Conservation (phyloP, 2,888 invertebrate genomes). For the Nephrotoma guestfalica region DNA sequence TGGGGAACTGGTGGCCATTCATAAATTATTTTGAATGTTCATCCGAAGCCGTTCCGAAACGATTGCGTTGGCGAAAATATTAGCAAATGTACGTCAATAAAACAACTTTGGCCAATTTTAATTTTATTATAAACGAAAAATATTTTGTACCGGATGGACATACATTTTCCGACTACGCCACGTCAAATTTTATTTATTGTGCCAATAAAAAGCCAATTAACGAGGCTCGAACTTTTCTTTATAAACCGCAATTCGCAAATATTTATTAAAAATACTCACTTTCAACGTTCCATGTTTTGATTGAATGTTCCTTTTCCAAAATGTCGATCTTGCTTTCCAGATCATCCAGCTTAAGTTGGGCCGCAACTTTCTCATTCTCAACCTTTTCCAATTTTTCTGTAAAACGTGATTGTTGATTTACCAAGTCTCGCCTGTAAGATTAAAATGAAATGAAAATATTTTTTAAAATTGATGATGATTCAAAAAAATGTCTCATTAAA, state of each 20-base stretch:
- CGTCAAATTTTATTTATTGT: neutral
- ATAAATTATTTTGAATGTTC: no score
- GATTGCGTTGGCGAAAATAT: neutral
- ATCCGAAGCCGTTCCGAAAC: neutral
- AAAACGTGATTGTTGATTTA: constrained; percentile 25
- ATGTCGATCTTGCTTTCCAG: constrained; percentile 28
- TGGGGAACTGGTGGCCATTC: no score
- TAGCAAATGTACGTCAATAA: neutral
- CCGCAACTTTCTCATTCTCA: constrained; percentile 24
- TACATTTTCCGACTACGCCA: neutral
- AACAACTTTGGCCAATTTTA: neutral
- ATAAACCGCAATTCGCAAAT: neutral
- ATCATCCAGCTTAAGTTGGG: constrained; percentile 25
- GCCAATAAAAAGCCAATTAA: neutral
- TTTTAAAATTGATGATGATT: neutral
- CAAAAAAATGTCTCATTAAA: neutral
- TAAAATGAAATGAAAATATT: constrained; percentile 8
- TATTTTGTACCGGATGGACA: neutral
- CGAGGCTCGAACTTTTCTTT: neutral
- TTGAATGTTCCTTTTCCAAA: constrained; percentile 27
- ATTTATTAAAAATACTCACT: constrained; percentile 20
- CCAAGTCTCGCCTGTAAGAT: constrained; percentile 28
- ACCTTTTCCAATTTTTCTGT: constrained; percentile 29
- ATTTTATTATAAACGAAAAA: neutral
- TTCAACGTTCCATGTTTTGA: constrained; percentile 32